Percentiles rank a stretch among this genome's conserved stretches.
Conservation (phyloP, 2,888 invertebrate genomes). For the Dinocampus coccinellae region DNA sequence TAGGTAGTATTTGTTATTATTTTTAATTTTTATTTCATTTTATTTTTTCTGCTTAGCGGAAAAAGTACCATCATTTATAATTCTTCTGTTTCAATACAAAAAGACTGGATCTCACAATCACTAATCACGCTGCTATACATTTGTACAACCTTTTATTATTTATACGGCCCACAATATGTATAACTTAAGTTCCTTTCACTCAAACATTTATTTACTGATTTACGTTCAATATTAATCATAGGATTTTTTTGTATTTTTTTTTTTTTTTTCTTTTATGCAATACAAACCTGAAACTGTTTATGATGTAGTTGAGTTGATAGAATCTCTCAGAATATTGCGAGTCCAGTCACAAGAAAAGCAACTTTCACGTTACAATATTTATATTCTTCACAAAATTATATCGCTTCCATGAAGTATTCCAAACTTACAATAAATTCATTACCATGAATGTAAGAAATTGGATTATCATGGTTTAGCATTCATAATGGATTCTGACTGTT, state of each 20-base stretch:
- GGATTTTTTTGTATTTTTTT: background rate
- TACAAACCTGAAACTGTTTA: slow-evolving; percentile 1
- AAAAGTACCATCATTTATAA: slow-evolving; percentile 43
- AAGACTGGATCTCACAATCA: slow-evolving; percentile 57
- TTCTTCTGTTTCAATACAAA: slow-evolving; percentile 53
- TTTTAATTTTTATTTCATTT: slow-evolving; percentile 36
- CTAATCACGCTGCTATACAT: slow-evolving; percentile 66
- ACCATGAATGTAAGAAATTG: slow-evolving; percentile 40
- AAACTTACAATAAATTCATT: slow-evolving; percentile 56
- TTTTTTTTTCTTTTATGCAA: slow-evolving; percentile 4
- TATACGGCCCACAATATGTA: slow-evolving; percentile 15
- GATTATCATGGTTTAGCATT: slow-evolving; percentile 50
- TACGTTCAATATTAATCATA: slow-evolving; percentile 8
- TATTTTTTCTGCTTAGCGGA: slow-evolving; percentile 41
- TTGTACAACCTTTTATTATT: slow-evolving; percentile 64
- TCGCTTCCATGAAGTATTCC: slow-evolving; percentile 49
- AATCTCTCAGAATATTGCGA: slow-evolving; percentile 20
- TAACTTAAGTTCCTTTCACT: background rate
- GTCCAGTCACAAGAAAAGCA: slow-evolving; percentile 49
- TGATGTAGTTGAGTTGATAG: slow-evolving; percentile 16
- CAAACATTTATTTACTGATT: background rate
- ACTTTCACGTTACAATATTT: slow-evolving; percentile 39
- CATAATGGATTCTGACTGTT: slow-evolving; percentile 67
- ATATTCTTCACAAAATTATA: slow-evolving; percentile 45
- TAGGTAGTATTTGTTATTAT: slow-evolving; percentile 52